Base-by-base conservation (phyloP, 2,888 invertebrate species). In the Hermaeophaga mercurialis region DNA sequence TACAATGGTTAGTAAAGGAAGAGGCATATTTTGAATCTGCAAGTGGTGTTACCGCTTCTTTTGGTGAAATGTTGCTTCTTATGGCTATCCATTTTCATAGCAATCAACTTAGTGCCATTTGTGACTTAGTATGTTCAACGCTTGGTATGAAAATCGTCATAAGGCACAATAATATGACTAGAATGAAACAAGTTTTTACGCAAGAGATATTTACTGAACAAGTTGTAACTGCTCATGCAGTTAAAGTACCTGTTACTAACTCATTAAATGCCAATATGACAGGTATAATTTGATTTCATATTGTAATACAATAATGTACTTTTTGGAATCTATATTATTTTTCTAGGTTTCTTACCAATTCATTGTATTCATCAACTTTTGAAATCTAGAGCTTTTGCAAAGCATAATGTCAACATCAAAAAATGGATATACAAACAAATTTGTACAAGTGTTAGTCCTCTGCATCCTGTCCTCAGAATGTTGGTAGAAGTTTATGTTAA, bases 61-160 rank as follows among this genome's bases (percentile, higher is more conserved):
- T 96, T 73, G 96, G 95, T 1, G 96, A 97, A 80, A 94, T 97
- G 93, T 79, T 98, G 47, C 85, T 97, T 0, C 79, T 98, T 57
- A 91, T 97, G 83, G 97, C 97, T 0, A 96, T 97, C 64, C 96
- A 97, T 76, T 97, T 97, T 75, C 97, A 97, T 75, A 92, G 94
- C 65, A 95, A 94, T 73, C 96, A 97, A 77, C 82, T 95, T 59
- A 86, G 89, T 48, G 94, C 96, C 4, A 95, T 98, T 49, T 91
- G 93, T 50, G 97, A 97, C 71, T 80, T 97, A 31, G 95, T 97
- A 0, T 95, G 94, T 70, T 88, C 94, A 2, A 96, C 95, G 1
- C 80, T 98, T 1, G 95, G 96, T 18, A 96, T 98, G 94, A 94
- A 96, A 74, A 90, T 95, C 58, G 89, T 90, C 0, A 90, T 91